phyloP scores from a whole-genome alignment of 2,113 vertebrate species.

The Antechinus flavipes region DNA sequence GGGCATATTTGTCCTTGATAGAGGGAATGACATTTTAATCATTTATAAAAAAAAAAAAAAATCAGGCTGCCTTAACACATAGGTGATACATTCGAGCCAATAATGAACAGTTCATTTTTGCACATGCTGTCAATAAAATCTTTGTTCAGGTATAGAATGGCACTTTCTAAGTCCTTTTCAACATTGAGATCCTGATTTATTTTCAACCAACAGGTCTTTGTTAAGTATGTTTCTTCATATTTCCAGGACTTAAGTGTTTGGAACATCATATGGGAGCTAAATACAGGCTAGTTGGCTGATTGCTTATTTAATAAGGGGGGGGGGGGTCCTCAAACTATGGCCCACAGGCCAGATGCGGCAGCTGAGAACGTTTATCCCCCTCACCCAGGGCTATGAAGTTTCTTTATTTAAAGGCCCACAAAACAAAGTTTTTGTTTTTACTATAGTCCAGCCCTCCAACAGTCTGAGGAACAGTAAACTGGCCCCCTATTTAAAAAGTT shows the following conservation, averaged over 20 bases:
- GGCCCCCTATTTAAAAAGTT: too few species aligned
- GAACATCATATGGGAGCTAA: neutral
- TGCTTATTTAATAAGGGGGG: neutral
- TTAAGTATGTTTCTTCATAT: neutral
- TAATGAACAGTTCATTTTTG: neutral
- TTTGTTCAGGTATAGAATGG: neutral
- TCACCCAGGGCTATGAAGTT: too few species aligned
- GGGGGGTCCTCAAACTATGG: too few species aligned
- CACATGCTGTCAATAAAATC: neutral
- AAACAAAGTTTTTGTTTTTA: too few species aligned
- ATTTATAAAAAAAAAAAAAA: too few species aligned
- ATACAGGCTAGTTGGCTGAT: neutral
- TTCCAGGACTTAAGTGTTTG: neutral
- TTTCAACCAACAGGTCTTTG: neutral
- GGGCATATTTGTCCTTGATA: neutral
- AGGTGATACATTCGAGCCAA: neutral
- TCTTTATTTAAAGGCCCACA: too few species aligned
- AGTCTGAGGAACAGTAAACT: too few species aligned
- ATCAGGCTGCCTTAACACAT: too few species aligned
- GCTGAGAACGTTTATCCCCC: too few species aligned
- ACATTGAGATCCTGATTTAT: neutral
- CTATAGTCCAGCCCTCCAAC: too few species aligned
- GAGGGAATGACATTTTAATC: neutral
- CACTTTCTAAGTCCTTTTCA: neutral
- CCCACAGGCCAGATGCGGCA: too few species aligned